These are phyloP conservation scores for Eupithecia abbreviata DNA, from an alignment of 2,888 invertebrate species.

Conservation along the genomic window DNA sequence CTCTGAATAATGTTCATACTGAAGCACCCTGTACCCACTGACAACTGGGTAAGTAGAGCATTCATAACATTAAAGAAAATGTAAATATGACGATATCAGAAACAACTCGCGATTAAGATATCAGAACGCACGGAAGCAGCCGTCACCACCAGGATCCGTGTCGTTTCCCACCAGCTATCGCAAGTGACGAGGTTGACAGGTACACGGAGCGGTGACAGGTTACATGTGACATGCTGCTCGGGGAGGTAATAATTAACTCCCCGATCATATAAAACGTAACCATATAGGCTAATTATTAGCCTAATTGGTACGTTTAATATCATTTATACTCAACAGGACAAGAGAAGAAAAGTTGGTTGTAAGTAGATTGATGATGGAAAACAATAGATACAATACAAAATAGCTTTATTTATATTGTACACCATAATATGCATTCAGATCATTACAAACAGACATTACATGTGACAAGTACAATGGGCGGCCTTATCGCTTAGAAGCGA, in stretches of 20 bases:
- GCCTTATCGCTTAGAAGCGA: too few species aligned
- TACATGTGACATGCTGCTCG: conserved; percentile 6
- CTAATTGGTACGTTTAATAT: conserved; percentile 8
- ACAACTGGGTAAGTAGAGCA: not conserved
- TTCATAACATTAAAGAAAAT: not conserved
- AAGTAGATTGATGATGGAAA: not conserved
- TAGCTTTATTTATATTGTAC: too few species aligned
- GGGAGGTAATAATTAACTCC: too few species aligned
- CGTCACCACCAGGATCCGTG: conserved; percentile 40
- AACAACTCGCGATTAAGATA: conserved; percentile 35
- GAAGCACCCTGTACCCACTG: not conserved
- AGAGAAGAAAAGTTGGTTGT: not conserved
- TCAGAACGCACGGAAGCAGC: conserved; percentile 37
- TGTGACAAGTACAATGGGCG: too few species aligned
- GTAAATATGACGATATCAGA: conserved; percentile 17
- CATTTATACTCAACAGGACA: not conserved
- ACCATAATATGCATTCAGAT: too few species aligned
- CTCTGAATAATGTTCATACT: not conserved
- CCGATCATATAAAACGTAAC: too few species aligned
- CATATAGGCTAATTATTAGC: too few species aligned
- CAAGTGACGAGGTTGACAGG: conserved; percentile 42
- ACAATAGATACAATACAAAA: too few species aligned
- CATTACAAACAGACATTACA: too few species aligned
- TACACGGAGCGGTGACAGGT: conserved; percentile 49
- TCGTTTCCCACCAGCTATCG: conserved; percentile 46